These are phyloP conservation scores for Parelbella ahira DNA, from an alignment of 2,888 invertebrate genomes.

Conservation along the genomic window DNA sequence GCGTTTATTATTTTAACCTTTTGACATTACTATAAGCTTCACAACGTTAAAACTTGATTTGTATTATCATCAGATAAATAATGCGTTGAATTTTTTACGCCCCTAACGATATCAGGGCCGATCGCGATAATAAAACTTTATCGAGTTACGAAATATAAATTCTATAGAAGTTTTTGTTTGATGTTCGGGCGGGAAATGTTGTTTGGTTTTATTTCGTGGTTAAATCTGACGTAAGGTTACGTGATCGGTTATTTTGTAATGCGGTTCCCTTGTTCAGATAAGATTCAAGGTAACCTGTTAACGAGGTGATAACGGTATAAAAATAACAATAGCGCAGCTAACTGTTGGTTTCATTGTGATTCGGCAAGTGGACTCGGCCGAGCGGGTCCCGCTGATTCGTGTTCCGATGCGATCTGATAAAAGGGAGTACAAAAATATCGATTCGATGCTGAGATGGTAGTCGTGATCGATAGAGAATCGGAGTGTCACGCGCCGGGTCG, in stretches of 20 bases:
- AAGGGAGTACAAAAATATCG: slow-evolving; percentile 48
- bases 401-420: slow-evolving; percentile 61
- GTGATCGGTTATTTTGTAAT: slow-evolving; percentile 14
- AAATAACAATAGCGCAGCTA: slow-evolving; percentile 58
- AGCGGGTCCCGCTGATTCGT: slow-evolving; percentile 55
- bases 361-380: slow-evolving; percentile 48
- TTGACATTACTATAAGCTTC: slow-evolving; percentile 1
- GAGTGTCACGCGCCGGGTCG: slow-evolving; percentile 77
- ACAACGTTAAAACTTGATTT: background rate
- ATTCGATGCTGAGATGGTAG: slow-evolving; percentile 62
- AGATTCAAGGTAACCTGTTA: slow-evolving; percentile 52
- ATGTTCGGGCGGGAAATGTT: slow-evolving; percentile 10
- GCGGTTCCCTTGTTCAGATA: slow-evolving; percentile 10
- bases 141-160: slow-evolving; percentile 14
- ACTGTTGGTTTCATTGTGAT: slow-evolving; percentile 60
- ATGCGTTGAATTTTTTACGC: slow-evolving; percentile 8
- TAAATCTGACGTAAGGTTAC: slow-evolving; percentile 17
- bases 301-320: slow-evolving; percentile 60
- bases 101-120: slow-evolving; percentile 1
- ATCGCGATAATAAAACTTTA: slow-evolving; percentile 12
- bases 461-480: slow-evolving; percentile 79
- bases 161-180: slow-evolving; percentile 8
- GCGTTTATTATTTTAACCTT: background rate
- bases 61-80: slow-evolving; percentile 6
- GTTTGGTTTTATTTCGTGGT: slow-evolving; percentile 18